Conservation (phyloP, 1,140 invertebrate species). For the Meloidogyne hapla region DNA sequence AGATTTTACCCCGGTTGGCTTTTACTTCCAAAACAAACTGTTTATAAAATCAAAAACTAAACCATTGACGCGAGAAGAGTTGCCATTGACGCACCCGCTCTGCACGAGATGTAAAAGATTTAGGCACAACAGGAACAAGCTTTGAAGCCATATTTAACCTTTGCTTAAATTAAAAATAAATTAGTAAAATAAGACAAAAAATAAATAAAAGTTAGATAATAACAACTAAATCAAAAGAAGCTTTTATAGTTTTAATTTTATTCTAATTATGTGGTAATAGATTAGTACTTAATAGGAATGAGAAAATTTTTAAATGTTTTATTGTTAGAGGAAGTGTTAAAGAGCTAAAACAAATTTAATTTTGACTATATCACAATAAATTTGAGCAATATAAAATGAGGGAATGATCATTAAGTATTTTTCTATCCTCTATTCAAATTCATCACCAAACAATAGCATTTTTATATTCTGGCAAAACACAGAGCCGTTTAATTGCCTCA, state of each 20-base stretch:
- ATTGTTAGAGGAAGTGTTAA: too few species aligned
- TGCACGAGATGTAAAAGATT: slow-evolving; percentile 41
- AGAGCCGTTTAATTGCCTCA: slow-evolving; percentile 57
- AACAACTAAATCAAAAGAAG: too few species aligned
- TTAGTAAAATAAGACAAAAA: too few species aligned
- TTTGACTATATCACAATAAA: not conserved
- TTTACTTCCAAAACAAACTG: slow-evolving; percentile 49
- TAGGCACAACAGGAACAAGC: not conserved
- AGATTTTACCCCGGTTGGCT: not conserved
- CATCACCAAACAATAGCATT: slow-evolving; percentile 31
- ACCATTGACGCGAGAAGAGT: slow-evolving; percentile 56
- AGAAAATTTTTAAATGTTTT: too few species aligned
- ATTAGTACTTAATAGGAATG: too few species aligned
- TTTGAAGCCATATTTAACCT: not conserved
- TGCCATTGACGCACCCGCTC: slow-evolving; percentile 52
- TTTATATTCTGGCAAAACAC: slow-evolving; percentile 57
- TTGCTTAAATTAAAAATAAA: too few species aligned
- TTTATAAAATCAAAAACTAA: slow-evolving; percentile 57
- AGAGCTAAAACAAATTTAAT: too few species aligned
- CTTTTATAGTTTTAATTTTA: too few species aligned
- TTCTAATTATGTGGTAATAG: too few species aligned
- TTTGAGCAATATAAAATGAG: not conserved
- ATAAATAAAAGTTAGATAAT: too few species aligned
- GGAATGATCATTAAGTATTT: not conserved
- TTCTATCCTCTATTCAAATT: not conserved